These are phyloP conservation scores for Rhyacichthys aspro DNA, from an alignment of 2,797 vertebrate species.

Conservation along the genomic window DNA sequence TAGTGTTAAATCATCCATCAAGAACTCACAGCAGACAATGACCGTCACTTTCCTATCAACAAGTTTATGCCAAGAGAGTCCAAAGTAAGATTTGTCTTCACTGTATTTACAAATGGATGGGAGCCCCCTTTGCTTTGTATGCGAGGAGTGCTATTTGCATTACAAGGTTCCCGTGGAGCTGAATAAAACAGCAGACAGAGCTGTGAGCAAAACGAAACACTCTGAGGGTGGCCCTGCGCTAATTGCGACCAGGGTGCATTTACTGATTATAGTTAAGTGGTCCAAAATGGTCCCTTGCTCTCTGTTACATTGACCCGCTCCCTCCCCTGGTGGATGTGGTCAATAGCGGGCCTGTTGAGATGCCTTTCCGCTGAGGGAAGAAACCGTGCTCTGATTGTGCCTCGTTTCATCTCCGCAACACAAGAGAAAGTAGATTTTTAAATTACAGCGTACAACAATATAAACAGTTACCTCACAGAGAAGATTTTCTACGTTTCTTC, in stretches of 20 bases:
- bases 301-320: slow-evolving; percentile 72
- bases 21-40: slow-evolving; percentile 29
- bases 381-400: slow-evolving; percentile 42
- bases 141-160: slow-evolving; percentile 65
- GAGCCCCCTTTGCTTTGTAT: slow-evolving; percentile 30
- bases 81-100: slow-evolving; percentile 24
- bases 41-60: slow-evolving; percentile 21
- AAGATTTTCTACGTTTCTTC: not conserved
- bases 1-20: slow-evolving; percentile 13
- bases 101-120: not conserved
- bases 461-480: slow-evolving; percentile 27
- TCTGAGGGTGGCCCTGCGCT: slow-evolving; percentile 71
- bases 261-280: slow-evolving; percentile 80
- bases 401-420: slow-evolving; percentile 30
- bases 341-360: slow-evolving; percentile 73
- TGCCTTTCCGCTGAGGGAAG: slow-evolving; percentile 70
- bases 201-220: slow-evolving; percentile 59
- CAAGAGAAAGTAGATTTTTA: slow-evolving; percentile 25
- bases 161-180: slow-evolving; percentile 61
- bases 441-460: slow-evolving; percentile 31
- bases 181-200: slow-evolving; percentile 58
- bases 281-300: slow-evolving; percentile 76
- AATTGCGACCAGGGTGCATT: slow-evolving; percentile 75
- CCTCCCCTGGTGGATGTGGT: slow-evolving; percentile 68
- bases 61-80: slow-evolving; percentile 1